These are phyloP conservation scores for Erythrocercus mccallii DNA, from an alignment of 2,113 vertebrate genomes.

Conservation along the genomic window DNA sequence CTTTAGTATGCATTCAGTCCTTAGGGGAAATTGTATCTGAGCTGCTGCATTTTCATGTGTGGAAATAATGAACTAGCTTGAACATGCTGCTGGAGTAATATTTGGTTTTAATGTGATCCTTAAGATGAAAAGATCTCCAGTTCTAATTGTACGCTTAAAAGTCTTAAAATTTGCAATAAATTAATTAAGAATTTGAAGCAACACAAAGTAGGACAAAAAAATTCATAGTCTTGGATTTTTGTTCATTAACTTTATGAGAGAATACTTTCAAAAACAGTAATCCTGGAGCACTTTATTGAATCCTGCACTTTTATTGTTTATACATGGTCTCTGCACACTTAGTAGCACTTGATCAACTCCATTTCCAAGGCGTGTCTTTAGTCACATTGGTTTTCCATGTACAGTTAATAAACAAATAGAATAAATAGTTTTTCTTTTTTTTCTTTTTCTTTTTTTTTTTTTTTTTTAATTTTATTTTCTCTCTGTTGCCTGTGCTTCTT, in stretches of 20 bases:
- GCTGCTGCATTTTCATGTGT: not conserved
- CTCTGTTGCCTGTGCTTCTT: not conserved
- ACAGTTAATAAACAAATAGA: not conserved
- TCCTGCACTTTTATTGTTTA: not conserved
- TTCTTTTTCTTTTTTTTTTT: not conserved
- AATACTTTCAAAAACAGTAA: not conserved
- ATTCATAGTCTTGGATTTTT: not conserved
- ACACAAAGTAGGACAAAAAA: not conserved
- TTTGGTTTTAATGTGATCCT: not conserved
- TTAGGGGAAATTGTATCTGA: not conserved
- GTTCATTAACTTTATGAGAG: not conserved
- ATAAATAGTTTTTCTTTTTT: not conserved
- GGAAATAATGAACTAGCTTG: not conserved
- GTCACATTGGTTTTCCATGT: not conserved
- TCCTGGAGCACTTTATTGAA: not conserved
- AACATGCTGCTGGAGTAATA: not conserved
- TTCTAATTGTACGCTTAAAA: not conserved
- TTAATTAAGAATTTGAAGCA: not conserved
- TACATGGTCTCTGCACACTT: not conserved
- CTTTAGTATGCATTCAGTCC: not conserved
- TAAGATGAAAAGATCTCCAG: not conserved
- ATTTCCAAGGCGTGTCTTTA: not conserved
- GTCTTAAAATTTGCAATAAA: not conserved
- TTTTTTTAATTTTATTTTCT: not conserved
- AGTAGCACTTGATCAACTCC: not conserved